Conservation (phyloP, 2,797 vertebrate species). For the Alca torda region DNA sequence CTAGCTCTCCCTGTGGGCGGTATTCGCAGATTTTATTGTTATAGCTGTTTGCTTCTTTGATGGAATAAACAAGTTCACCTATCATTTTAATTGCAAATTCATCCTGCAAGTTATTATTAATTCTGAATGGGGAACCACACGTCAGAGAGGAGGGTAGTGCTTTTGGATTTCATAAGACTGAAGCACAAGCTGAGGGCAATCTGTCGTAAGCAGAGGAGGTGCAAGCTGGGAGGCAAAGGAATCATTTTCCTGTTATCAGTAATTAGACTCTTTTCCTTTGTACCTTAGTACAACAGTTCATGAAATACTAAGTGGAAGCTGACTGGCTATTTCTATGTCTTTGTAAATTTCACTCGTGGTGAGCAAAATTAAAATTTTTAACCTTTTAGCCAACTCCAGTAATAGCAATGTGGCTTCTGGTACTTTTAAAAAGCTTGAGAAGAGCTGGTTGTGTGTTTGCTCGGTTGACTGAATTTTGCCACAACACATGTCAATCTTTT, state of each 20-base stretch:
- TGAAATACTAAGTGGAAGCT: neutral
- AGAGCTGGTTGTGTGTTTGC: neutral
- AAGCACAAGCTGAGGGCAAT: neutral
- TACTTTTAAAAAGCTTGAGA: neutral
- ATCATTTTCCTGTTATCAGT: neutral
- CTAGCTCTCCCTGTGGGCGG: neutral
- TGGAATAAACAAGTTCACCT: neutral
- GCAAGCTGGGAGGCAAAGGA: neutral
- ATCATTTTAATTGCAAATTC: neutral
- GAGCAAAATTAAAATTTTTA: neutral
- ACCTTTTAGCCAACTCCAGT: neutral
- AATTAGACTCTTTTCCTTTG: neutral
- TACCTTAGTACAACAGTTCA: neutral
- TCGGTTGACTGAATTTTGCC: neutral
- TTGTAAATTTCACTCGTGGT: neutral
- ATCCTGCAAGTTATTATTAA: neutral
- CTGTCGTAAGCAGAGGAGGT: neutral
- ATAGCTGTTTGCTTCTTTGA: neutral
- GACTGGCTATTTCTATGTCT: neutral
- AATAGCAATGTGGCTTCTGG: neutral
- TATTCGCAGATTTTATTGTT: neutral
- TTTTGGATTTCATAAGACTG: neutral
- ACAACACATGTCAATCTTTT: neutral
- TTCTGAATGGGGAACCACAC: neutral
- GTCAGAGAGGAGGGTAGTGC: neutral